phyloP scores from a whole-genome alignment of 2,888 invertebrate genomes.

The Thyatira batis region DNA sequence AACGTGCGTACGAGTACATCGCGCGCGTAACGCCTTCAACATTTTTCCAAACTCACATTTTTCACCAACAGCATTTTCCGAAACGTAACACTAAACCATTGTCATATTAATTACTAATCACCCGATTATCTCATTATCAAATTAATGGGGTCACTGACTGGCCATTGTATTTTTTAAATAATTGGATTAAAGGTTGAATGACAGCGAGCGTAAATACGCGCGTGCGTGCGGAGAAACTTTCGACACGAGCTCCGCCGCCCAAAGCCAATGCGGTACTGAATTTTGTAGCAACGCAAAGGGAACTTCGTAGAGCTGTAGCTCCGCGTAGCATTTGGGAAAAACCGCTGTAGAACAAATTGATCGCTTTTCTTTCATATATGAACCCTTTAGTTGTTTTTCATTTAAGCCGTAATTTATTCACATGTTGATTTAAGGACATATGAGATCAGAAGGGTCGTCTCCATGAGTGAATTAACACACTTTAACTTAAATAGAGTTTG shows the following conservation, averaged over 20 bases:
- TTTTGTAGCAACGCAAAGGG: constrained; percentile 20
- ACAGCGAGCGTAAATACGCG: constrained; percentile 64
- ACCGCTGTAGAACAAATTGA: constrained; percentile 49
- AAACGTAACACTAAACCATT: constrained; percentile 41
- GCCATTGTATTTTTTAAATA: constrained; percentile 47
- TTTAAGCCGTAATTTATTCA: neutral
- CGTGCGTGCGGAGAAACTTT: constrained; percentile 17
- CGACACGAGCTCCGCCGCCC: constrained; percentile 34
- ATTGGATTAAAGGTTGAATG: constrained; percentile 68
- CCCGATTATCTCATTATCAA: constrained; percentile 53
- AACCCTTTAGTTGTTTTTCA: neutral
- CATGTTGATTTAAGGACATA: constrained; percentile 9
- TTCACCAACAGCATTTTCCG: constrained; percentile 59
- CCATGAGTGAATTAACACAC: neutral
- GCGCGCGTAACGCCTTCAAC: constrained; percentile 64
- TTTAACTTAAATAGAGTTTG: neutral
- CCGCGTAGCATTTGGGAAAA: constrained; percentile 52
- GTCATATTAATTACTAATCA: constrained; percentile 51
- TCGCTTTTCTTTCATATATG: constrained; percentile 42
- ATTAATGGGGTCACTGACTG: constrained; percentile 47
- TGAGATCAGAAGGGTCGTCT: neutral
- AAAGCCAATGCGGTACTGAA: constrained; percentile 62
- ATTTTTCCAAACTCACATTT: constrained; percentile 75
- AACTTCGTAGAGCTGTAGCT: constrained; percentile 10
- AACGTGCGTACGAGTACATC: constrained; percentile 58